Evolutionary conservation across 2,113 vertebrate species (phyloP).

Genomic region (Muntiacus muntjak): DNA sequence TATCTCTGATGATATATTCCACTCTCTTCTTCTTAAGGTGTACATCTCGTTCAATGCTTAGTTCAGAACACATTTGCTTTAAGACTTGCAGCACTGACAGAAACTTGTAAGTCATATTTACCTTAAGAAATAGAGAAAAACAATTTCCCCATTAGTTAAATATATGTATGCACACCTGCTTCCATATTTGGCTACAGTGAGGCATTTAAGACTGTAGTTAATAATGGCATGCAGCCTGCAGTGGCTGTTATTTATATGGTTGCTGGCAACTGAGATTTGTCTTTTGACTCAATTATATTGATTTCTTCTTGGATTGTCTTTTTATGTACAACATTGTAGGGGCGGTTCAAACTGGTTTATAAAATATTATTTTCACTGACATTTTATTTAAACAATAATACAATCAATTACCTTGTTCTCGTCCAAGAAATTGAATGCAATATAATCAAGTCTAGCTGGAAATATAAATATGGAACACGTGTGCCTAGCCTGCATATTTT

Average conservation of each 20-base stretch:
- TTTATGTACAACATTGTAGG: constrained; percentile 44
- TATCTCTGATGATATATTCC: not conserved
- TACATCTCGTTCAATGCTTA: not conserved
- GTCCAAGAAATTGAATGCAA: constrained; percentile 57
- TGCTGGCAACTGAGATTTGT: constrained; percentile 3
- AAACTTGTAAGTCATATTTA: not conserved
- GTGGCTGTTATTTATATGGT: constrained; percentile 42
- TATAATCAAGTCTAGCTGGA: constrained; percentile 48
- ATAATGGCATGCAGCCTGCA: not conserved
- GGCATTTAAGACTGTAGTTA: not conserved
- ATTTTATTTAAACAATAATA: constrained; percentile 61
- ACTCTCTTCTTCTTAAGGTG: not conserved
- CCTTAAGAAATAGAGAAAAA: not conserved
- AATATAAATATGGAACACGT: constrained; percentile 41
- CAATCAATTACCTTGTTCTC: constrained; percentile 47
- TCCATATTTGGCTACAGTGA: not conserved
- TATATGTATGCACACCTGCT: not conserved
- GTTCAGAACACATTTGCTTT: not conserved
- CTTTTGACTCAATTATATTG: constrained; percentile 63
- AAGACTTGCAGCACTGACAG: not conserved
- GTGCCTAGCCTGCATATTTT: constrained; percentile 13
- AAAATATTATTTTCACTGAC: constrained; percentile 61
- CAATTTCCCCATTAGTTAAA: not conserved
- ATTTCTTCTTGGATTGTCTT: constrained; percentile 52
- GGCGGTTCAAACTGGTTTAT: constrained; percentile 51